Evolutionary conservation across 2,888 invertebrate species (phyloP).

Genomic region (Ephialtes manifestator): DNA sequence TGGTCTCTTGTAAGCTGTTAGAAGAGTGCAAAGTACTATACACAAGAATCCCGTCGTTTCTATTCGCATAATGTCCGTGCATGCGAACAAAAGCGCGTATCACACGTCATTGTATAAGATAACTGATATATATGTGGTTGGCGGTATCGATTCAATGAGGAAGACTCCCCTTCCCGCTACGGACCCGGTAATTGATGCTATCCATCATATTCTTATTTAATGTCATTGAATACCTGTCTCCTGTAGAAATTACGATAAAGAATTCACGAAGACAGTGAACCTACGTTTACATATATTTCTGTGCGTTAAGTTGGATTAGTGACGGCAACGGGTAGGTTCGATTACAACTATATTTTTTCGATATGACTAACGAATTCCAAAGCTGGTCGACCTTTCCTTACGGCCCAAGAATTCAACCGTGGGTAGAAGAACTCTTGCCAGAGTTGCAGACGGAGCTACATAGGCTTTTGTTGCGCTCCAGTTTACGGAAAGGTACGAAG

Average conservation of each 20-base stretch:
- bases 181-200: neutral
- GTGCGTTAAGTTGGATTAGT: neutral
- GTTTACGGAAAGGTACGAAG: conserved; percentile 47
- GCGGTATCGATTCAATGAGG: conserved; percentile 30
- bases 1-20: neutral
- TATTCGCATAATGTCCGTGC: conserved; percentile 11
- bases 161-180: neutral
- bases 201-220: conserved; percentile 23
- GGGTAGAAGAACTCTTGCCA: conserved; percentile 35
- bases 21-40: conserved; percentile 30
- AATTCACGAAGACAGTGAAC: neutral
- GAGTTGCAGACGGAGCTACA: conserved; percentile 21
- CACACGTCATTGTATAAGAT: conserved; percentile 6
- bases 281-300: neutral
- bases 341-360: conserved; percentile 61
- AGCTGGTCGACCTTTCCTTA: conserved; percentile 56
- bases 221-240: conserved; percentile 2
- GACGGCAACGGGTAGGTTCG: conserved; percentile 40
- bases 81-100: conserved; percentile 34
- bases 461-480: conserved; percentile 56
- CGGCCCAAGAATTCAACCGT: conserved; percentile 49
- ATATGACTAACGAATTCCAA: conserved; percentile 57
- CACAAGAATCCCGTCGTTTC: conserved; percentile 21
- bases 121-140: neutral
- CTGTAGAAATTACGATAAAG: neutral